These are phyloP conservation scores for Ivindomyrus marchei DNA, from an alignment of 2,113 vertebrate genomes.

Conservation along the genomic window DNA sequence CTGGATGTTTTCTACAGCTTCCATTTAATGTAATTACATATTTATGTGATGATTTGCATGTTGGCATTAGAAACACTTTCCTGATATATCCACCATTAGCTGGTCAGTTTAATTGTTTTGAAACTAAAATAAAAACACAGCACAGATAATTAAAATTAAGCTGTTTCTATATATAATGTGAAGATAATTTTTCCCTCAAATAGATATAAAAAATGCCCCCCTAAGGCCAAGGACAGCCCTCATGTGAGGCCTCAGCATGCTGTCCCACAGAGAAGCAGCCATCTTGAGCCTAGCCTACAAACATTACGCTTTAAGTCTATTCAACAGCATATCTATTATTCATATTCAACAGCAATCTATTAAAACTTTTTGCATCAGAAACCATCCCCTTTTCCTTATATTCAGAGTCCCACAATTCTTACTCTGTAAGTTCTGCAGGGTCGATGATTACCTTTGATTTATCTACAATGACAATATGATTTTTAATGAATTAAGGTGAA, in stretches of 20 bases:
- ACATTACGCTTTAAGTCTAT: neutral
- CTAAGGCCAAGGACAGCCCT: neutral
- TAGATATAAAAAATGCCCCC: neutral
- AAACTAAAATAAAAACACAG: neutral
- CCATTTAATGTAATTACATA: neutral
- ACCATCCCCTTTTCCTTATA: neutral
- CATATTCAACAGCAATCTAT: neutral
- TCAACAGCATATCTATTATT: too few species aligned
- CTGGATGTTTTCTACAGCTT: neutral
- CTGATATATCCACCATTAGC: neutral
- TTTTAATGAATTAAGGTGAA: neutral
- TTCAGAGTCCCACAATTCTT: neutral
- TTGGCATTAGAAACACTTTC: neutral
- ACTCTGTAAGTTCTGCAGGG: neutral
- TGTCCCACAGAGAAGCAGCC: neutral
- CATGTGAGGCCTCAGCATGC: neutral
- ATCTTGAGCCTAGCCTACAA: neutral
- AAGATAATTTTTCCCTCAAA: neutral
- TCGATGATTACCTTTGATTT: neutral
- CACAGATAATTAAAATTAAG: neutral
- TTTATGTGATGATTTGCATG: neutral
- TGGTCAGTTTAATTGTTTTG: neutral
- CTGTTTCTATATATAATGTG: neutral
- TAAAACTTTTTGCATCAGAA: neutral
- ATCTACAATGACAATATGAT: neutral